Conservation (phyloP, 2,888 invertebrate species). For the Mythimna impura region DNA sequence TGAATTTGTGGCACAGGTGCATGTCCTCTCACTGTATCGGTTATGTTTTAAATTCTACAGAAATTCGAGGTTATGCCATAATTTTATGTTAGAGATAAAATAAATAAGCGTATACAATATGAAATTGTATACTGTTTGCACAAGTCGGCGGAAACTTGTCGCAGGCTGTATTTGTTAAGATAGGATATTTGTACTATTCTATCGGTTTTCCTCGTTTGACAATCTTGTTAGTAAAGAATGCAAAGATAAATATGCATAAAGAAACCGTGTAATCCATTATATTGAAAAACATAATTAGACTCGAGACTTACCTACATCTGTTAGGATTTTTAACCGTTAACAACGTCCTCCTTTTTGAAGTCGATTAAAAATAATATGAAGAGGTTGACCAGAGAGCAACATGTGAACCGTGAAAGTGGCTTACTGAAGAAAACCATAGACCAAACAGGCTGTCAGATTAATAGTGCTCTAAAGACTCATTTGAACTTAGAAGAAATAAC, state of each 20-base stretch:
- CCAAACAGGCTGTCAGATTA: background rate
- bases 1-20: constrained; percentile 51
- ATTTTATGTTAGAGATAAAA: constrained; percentile 8
- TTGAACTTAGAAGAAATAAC: background rate
- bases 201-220: constrained; percentile 15
- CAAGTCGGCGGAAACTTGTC: constrained; percentile 8
- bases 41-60: constrained; percentile 45
- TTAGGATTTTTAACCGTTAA: no score
- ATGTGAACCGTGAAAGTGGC: background rate
- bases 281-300: background rate
- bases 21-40: constrained; percentile 50
- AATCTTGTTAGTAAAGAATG: background rate
- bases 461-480: background rate
- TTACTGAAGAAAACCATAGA: no score
- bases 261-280: background rate
- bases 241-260: background rate
- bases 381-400: background rate
- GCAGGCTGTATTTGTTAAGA: background rate
- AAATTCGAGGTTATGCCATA: constrained; percentile 44
- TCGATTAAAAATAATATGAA: background rate
- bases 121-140: constrained; percentile 3
- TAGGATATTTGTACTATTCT: constrained; percentile 8
- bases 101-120: background rate
- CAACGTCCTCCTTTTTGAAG: no score
- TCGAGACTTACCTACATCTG: background rate